These are phyloP conservation scores for Sandelia bainsii DNA, from an alignment of 2,797 vertebrate species.

Conservation along the genomic window DNA sequence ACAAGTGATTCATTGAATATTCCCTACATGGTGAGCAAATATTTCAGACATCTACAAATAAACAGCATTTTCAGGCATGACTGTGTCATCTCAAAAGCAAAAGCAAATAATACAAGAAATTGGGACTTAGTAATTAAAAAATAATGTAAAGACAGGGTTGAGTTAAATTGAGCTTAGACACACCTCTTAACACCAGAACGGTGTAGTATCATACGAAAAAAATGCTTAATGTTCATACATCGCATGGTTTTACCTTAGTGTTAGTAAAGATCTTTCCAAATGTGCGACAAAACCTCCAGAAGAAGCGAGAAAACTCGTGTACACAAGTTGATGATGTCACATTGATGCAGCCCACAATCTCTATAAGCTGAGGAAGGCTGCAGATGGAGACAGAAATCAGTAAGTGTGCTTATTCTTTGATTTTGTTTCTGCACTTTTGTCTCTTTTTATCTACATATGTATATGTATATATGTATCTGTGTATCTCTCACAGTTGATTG, in stretches of 20 bases:
- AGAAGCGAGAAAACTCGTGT: conserved; percentile 98
- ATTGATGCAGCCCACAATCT: conserved; percentile 96
- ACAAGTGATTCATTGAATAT: neutral
- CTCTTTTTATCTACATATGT: neutral
- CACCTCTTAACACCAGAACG: neutral
- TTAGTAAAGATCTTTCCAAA: conserved; percentile 99
- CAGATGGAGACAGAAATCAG: conserved; percentile 55
- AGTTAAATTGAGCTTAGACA: neutral
- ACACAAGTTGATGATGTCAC: conserved; percentile 96
- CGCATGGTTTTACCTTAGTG: conserved; percentile 80
- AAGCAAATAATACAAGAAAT: neutral
- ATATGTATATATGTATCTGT: no score
- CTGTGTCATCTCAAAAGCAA: neutral
- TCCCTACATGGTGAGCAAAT: neutral
- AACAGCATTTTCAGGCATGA: neutral
- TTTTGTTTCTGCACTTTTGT: neutral
- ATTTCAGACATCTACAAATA: neutral
- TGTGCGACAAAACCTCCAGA: conserved; percentile 98
- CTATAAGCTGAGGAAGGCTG: conserved; percentile 94
- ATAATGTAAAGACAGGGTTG: no score
- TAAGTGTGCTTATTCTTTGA: conserved; percentile 12
- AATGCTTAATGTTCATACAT: neutral
- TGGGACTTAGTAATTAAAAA: no score
- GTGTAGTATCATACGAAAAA: neutral
- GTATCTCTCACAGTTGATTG: conserved; percentile 95